Conservation (phyloP, 2,113 vertebrate species). For the Pteruthius melanotis region DNA sequence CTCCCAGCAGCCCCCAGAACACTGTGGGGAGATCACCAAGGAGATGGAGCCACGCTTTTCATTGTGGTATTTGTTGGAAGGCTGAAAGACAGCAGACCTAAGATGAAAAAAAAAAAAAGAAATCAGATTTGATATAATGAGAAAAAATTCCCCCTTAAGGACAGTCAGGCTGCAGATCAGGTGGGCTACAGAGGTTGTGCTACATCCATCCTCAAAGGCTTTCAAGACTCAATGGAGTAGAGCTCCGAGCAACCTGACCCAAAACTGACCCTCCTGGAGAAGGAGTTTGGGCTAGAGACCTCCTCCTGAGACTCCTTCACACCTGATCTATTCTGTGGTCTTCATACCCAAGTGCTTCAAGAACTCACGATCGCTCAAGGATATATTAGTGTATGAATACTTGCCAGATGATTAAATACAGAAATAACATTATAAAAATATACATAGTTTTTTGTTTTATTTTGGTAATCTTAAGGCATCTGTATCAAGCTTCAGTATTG, state of each 20-base stretch:
- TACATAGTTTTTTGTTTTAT: rapidly evolving
- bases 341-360: neutral
- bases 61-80: rapidly evolving
- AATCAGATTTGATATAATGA: neutral
- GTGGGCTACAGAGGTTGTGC: neutral
- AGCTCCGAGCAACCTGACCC: neutral
- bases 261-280: neutral
- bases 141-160: neutral
- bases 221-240: rapidly evolving
- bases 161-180: neutral
- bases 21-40: neutral
- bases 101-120: neutral
- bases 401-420: neutral
- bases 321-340: neutral
- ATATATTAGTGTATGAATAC: neutral
- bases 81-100: neutral
- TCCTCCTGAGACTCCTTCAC: neutral
- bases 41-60: neutral
- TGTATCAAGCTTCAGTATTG: neutral
- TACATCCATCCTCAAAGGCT: neutral
- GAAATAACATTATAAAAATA: neutral
- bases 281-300: neutral
- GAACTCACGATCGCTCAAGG: neutral
- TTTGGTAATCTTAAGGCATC: neutral
- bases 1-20: neutral